Evolutionary conservation across 2,888 invertebrate species (phyloP), one percentile per base, ranked within the genome.

Genomic region (Portevinia maculata): DNA sequence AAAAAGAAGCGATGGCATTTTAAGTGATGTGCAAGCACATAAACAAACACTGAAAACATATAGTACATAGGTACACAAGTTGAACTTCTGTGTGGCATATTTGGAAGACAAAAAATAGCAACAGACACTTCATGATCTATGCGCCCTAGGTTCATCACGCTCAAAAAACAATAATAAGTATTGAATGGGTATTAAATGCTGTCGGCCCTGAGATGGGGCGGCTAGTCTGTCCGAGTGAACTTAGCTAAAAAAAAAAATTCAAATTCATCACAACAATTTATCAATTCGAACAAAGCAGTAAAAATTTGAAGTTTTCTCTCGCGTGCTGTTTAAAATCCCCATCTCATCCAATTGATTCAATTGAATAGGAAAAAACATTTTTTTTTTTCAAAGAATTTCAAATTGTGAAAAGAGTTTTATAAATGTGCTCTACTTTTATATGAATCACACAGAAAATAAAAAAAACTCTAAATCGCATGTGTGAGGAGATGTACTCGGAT

Each of bases 251-350:
- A 4, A 3, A 15, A 17, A 41, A 41, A 13, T 3, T 6, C 6
- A 41, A 41, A 37, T 53, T 53, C 53, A 62, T 37, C 55, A 1
- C 6, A 55, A 7, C 62, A 62, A 55, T 15, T 64, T 73, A 73
- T 55, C 41, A 64, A 62, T 48, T 57, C 48, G 52, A 64, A 55
- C 64, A 73, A 57, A 69, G 34, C 37, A 21, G 39, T 57, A 39
- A 15, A 37, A 57, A 57, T 24, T 24, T 13, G 9, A 57, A 39
- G 13, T 9, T 57, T 57, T 13, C 57, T 57, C 13, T 39, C 55
- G 21, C 37, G 21, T 44, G 19, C 44, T 44, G 17, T 19, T 11
- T 19, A 37, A 52, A 55, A 21, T 4, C 21, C 32, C 52, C 52
- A 32, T 32, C 24, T 13, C 57, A 24, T 15, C 59, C 41, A 59